A percentile compares a stretch with the other conserved stretches of the same genome.
Conservation (phyloP, 2,113 vertebrate species). For the Zosterops lateralis region DNA sequence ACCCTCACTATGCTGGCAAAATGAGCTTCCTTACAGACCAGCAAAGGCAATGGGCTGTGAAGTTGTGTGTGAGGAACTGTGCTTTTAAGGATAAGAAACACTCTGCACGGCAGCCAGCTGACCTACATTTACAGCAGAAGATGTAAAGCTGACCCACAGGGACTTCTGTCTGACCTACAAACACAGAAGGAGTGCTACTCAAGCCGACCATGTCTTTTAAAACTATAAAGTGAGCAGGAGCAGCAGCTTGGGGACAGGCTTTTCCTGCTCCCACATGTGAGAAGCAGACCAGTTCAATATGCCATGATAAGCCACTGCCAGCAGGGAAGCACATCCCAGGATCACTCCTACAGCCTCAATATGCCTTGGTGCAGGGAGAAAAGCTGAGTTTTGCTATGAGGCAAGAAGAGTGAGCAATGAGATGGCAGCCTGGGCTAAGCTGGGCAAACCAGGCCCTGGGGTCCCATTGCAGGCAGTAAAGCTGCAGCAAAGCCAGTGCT, state of each 20-base stretch:
- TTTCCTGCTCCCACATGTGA: not conserved
- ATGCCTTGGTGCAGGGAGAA: not conserved
- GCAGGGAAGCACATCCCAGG: not conserved
- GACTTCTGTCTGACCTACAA: conserved; percentile 47
- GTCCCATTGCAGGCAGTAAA: not conserved
- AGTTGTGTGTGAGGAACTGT: not conserved
- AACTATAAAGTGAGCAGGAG: not conserved
- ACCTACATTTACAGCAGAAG: conserved; percentile 50
- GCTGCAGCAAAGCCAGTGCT: not conserved
- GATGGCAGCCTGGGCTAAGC: not conserved
- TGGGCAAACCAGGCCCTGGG: not conserved
- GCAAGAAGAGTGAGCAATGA: not conserved
- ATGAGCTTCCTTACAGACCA: not conserved
- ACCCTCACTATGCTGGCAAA: rapidly evolving
- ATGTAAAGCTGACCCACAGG: conserved; percentile 30
- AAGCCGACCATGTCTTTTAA: not conserved
- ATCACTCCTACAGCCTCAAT: not conserved
- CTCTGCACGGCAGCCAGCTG: not conserved
- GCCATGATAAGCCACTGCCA: not conserved
- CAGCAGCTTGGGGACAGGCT: not conserved
- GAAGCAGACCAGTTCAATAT: not conserved
- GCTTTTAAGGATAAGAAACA: not conserved
- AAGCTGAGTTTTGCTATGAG: not conserved
- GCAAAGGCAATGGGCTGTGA: not conserved
- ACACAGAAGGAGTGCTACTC: not conserved